Percentiles rank a stretch among this genome's conserved stretches.
phyloP scores from a whole-genome alignment of 2,888 invertebrate species.

The Yponomeuta evonymella region DNA sequence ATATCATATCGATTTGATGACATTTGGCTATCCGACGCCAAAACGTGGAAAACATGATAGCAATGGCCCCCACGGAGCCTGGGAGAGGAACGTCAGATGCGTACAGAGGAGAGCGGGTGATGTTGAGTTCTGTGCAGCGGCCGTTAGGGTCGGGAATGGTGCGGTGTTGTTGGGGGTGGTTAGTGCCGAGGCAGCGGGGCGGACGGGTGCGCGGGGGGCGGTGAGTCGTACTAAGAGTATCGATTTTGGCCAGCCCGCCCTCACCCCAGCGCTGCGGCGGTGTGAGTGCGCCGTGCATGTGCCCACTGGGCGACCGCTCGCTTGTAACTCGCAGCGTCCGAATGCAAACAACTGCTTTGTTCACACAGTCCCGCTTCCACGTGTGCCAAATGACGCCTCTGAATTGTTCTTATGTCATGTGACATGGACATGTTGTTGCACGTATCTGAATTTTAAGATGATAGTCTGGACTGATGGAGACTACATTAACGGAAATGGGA shows the following conservation, averaged over 20 bases:
- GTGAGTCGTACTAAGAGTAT: conserved; percentile 68
- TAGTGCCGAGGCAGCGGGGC: conserved; percentile 57
- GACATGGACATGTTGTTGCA: background rate
- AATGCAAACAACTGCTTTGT: conserved; percentile 60
- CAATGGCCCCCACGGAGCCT: conserved; percentile 29
- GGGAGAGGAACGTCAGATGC: conserved; percentile 31
- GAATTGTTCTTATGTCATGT: conserved; percentile 26
- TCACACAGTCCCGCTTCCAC: conserved; percentile 36
- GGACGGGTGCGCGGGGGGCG: conserved; percentile 46
- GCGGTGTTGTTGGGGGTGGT: conserved; percentile 64
- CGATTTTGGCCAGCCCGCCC: conserved; percentile 72
- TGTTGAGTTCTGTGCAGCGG: conserved; percentile 55
- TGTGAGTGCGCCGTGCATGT: conserved; percentile 66
- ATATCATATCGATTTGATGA: conserved; percentile 17
- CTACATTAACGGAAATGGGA: conserved; percentile 5
- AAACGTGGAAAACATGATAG: conserved; percentile 42
- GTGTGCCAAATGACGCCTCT: conserved; percentile 36
- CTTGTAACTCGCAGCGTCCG: conserved; percentile 34
- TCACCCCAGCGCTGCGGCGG: conserved; percentile 66
- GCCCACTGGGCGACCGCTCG: conserved; percentile 46
- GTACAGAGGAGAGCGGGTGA: conserved; percentile 32
- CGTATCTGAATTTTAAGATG: background rate
- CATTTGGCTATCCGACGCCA: conserved; percentile 20
- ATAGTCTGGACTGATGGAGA: too few species aligned
- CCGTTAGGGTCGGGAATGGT: conserved; percentile 64